Evolutionary conservation across 2,797 vertebrate genomes (phyloP).

Genomic region (Scyliorhinus canicula): DNA sequence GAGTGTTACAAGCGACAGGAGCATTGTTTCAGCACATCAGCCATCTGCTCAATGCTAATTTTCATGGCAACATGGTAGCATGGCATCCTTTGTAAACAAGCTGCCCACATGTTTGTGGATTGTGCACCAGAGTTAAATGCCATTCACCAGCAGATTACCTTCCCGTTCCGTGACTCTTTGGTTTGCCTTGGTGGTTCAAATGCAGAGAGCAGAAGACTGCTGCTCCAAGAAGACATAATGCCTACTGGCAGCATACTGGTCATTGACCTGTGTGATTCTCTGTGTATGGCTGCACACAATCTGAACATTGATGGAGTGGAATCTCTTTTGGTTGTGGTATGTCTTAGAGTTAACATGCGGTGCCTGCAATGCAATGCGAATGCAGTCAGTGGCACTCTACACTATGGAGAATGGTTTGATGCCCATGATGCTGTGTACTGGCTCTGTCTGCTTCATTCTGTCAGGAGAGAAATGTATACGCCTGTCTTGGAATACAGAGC

Average conservation of each 20-base stretch:
- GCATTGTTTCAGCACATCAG: background rate
- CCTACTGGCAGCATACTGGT: background rate
- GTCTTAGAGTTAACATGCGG: background rate
- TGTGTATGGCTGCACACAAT: background rate
- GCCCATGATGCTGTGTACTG: background rate
- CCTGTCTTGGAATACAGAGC: background rate
- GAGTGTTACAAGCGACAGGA: background rate
- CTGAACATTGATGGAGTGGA: background rate
- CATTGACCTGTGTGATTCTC: background rate
- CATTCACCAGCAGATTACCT: background rate
- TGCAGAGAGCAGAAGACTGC: background rate
- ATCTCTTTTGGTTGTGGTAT: background rate
- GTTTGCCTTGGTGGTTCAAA: background rate
- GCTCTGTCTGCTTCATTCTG: background rate
- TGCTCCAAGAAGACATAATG: background rate
- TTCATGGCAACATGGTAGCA: background rate
- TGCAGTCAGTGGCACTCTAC: background rate
- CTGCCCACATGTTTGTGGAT: background rate
- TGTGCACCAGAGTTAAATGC: too few species aligned
- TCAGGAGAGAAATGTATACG: too few species aligned
- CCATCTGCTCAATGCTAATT: background rate
- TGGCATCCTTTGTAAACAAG: background rate
- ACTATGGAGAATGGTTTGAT: background rate
- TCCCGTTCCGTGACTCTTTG: background rate
- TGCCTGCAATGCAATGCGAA: background rate